Percentiles rank a stretch among this genome's conserved stretches.
phyloP scores from a whole-genome alignment of 2,888 invertebrate genomes.

The Drosophila anomalata region DNA sequence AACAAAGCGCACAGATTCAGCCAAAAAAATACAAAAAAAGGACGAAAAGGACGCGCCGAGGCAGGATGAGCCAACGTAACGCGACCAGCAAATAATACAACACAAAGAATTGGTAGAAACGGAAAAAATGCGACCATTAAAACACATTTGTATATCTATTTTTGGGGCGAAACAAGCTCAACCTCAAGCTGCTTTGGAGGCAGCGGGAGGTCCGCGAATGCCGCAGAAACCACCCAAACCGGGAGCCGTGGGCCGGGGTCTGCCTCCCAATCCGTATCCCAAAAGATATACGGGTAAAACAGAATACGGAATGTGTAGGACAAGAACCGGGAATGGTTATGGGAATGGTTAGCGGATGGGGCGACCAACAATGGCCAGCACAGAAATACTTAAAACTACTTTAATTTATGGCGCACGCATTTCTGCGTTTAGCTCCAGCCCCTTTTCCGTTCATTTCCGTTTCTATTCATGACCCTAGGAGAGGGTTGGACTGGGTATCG shows the following conservation, averaged over 20 bases:
- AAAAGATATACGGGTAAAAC: slow-evolving; percentile 28
- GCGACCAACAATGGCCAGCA: slow-evolving; percentile 26
- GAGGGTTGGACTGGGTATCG: slow-evolving; percentile 1
- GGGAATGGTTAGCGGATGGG: slow-evolving; percentile 23
- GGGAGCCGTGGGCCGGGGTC: slow-evolving; percentile 9
- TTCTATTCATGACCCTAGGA: slow-evolving; percentile 27
- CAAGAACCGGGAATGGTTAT: slow-evolving; percentile 35
- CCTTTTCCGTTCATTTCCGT: slow-evolving; percentile 42
- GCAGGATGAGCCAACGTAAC: slow-evolving; percentile 40
- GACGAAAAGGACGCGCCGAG: slow-evolving; percentile 18
- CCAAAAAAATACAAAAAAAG: slow-evolving; percentile 4
- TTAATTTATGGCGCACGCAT: slow-evolving; percentile 78
- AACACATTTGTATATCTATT: slow-evolving; percentile 80
- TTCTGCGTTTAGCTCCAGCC: slow-evolving; percentile 64
- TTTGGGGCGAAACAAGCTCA: slow-evolving; percentile 61
- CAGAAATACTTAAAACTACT: slow-evolving; percentile 72
- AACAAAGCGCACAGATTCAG: slow-evolving; percentile 76
- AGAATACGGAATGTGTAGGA: slow-evolving; percentile 30
- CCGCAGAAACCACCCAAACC: slow-evolving; percentile 20
- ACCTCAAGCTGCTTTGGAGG: slow-evolving; percentile 36
- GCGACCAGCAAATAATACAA: slow-evolving; percentile 25
- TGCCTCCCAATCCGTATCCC: slow-evolving; percentile 39
- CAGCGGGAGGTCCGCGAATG: slow-evolving; percentile 39
- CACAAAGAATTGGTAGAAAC: slow-evolving; percentile 39
- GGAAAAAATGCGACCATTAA: slow-evolving; percentile 76